Evolutionary conservation across 2,113 vertebrate species (phyloP).

Genomic region (Chaetodon auriga): DNA sequence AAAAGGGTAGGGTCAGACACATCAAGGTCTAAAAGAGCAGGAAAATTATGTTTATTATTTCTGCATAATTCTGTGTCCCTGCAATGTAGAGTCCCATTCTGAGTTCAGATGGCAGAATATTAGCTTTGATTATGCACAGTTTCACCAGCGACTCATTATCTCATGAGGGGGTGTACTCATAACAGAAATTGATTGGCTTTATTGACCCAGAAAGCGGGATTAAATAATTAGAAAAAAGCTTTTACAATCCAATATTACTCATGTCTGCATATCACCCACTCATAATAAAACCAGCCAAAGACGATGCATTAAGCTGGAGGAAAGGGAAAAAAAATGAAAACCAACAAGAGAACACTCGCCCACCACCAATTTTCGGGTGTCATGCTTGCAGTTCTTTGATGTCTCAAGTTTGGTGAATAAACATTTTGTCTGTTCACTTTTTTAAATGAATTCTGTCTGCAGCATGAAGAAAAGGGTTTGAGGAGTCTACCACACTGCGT

Average conservation of each 20-base stretch:
- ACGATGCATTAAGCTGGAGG: constrained; percentile 51
- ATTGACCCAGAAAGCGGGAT: constrained; percentile 59
- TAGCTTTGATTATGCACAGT: constrained; percentile 68
- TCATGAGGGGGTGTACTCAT: constrained; percentile 42
- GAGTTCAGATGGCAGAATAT: constrained; percentile 62
- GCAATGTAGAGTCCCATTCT: constrained; percentile 32
- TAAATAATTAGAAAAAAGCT: constrained; percentile 56
- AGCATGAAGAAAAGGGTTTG: constrained; percentile 29
- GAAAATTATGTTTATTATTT: constrained; percentile 28
- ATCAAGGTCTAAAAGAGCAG: background rate
- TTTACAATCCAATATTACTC: constrained; percentile 56
- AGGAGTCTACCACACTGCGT: constrained; percentile 29
- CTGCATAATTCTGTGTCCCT: constrained; percentile 18
- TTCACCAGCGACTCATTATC: constrained; percentile 56
- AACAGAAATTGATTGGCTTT: constrained; percentile 65
- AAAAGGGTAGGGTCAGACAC: constrained; percentile 26
- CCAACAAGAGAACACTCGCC: constrained; percentile 52
- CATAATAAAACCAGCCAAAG: constrained; percentile 59
- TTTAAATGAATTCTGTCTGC: constrained; percentile 45
- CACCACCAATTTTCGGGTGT: constrained; percentile 57
- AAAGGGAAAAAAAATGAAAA: constrained; percentile 17
- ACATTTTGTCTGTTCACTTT: constrained; percentile 35
- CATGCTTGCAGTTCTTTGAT: constrained; percentile 61
- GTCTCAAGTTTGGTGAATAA: constrained; percentile 53
- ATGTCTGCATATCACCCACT: constrained; percentile 72